Percentiles rank a stretch among this genome's conserved stretches.
Evolutionary conservation across 2,888 invertebrate species (phyloP).

Genomic region (Meganola albula): DNA sequence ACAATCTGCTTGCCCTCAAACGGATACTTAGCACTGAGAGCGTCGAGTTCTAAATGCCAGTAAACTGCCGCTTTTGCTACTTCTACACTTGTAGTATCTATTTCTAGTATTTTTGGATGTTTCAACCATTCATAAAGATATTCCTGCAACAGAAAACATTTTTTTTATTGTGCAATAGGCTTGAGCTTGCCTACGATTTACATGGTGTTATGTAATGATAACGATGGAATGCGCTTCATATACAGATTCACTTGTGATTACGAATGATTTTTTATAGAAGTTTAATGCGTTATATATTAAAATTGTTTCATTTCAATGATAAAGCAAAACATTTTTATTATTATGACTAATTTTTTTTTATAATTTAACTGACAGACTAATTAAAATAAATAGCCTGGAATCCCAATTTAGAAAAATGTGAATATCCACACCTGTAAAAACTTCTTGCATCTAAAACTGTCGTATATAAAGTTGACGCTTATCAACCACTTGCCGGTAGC

Average conservation of each 20-base stretch:
- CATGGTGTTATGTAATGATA: too few relatives aligned
- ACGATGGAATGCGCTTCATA: too few relatives aligned
- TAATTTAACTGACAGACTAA: too few relatives aligned
- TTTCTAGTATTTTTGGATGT: conserved; percentile 64
- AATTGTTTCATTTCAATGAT: too few relatives aligned
- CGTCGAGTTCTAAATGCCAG: conserved; percentile 59
- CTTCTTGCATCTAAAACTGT: conserved; percentile 67
- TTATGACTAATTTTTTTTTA: too few relatives aligned
- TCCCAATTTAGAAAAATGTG: background rate
- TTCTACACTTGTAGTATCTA: conserved; percentile 64
- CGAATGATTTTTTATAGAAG: too few relatives aligned
- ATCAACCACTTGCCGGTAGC: conserved; percentile 69
- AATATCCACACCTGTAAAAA: conserved; percentile 50
- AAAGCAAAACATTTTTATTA: too few relatives aligned
- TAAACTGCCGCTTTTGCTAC: conserved; percentile 65
- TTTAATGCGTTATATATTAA: too few relatives aligned
- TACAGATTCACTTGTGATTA: too few relatives aligned
- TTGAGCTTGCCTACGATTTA: too few relatives aligned
- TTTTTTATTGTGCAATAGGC: too few relatives aligned
- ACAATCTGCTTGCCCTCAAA: conserved; percentile 71
- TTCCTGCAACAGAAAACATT: conserved; percentile 41
- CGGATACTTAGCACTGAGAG: conserved; percentile 49
- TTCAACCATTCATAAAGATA: conserved; percentile 69
- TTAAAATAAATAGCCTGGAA: background rate
- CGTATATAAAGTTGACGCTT: conserved; percentile 61